Base-by-base conservation (phyloP, 2,888 invertebrate genomes). In the Girardia tigrina region DNA sequence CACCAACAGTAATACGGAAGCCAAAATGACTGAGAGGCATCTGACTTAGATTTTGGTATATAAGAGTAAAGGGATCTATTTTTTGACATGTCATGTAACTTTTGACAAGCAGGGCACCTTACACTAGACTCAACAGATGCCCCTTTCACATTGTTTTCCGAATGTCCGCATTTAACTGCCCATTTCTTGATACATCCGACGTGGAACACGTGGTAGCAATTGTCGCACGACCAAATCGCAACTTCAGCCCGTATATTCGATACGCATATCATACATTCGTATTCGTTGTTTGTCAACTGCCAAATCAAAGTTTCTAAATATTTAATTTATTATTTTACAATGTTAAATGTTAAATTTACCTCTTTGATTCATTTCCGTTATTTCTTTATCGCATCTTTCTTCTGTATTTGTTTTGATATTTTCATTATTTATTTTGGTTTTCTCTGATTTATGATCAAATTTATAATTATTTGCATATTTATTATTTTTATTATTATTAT, bases 201-300 rank as follows among this genome's bases (percentile, higher is more conserved):
- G 86, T 97, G 97, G 78, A 94, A 88, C 75, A 94, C 90, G 83
- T 95, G 92, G 85, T 89, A 93, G 82, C 97, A 97, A 80, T 90
- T 91, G 78, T 86, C 84, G 83, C 97, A 97, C 0, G 90, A 90
- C 95, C 97, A 97, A 29, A 92, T 89, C 1, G 89, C 87, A 80
- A 92, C 90, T 29, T 87, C 88, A 78, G 90, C 89, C 78, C 89
- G 88, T 42, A 97, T 89, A 73, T 88, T 87, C 79, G 93, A 93
- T 81, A 91, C 94, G 83, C 97, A 97, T 20, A 97, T 92, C 80
- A 94, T 88, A 83, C 97, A 97, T 84, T 97, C 97, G 77, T 94
- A 87, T 0, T 88, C 88, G 0, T 91, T 90, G 77, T 88, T 88
- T 78, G 89, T 89, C 73, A 97, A 86, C 84, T 92, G 91, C 71